phyloP scores from a whole-genome alignment of 2,888 invertebrate genomes.

The Nomada ruficornis region DNA sequence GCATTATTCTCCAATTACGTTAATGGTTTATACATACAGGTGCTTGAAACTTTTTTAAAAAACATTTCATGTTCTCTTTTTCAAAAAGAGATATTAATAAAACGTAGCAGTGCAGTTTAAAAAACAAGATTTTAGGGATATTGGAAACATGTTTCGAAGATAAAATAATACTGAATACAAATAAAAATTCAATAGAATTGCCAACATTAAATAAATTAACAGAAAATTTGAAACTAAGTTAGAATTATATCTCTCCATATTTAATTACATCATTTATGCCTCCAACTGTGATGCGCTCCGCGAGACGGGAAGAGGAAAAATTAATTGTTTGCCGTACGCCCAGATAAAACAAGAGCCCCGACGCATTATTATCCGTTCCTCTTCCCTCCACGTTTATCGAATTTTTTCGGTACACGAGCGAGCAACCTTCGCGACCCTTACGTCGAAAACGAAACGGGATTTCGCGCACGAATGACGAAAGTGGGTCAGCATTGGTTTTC shows the following conservation, averaged over 20 bases:
- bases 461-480: constrained; percentile 32
- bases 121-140: too few species aligned
- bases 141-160: too few species aligned
- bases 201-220: not conserved
- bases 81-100: not conserved
- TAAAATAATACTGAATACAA: not conserved
- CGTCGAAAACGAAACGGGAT: constrained; percentile 48
- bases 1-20: too few species aligned
- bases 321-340: constrained; percentile 6
- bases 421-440: constrained; percentile 9
- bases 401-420: constrained; percentile 26
- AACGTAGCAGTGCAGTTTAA: not conserved
- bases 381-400: constrained; percentile 7
- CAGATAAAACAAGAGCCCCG: constrained; percentile 1
- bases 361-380: not conserved
- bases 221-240: not conserved
- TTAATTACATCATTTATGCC: not conserved
- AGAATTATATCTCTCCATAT: not conserved
- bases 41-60: too few species aligned
- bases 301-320: too few species aligned
- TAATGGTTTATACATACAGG: too few species aligned
- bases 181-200: not conserved
- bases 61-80: not conserved
- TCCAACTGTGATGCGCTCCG: not conserved
- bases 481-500: constrained; percentile 56